Evolutionary conservation across 2,888 invertebrate genomes (phyloP), one percentile per base, ranked within the genome.

Genomic region (Rhimphoctona megacephalus): DNA sequence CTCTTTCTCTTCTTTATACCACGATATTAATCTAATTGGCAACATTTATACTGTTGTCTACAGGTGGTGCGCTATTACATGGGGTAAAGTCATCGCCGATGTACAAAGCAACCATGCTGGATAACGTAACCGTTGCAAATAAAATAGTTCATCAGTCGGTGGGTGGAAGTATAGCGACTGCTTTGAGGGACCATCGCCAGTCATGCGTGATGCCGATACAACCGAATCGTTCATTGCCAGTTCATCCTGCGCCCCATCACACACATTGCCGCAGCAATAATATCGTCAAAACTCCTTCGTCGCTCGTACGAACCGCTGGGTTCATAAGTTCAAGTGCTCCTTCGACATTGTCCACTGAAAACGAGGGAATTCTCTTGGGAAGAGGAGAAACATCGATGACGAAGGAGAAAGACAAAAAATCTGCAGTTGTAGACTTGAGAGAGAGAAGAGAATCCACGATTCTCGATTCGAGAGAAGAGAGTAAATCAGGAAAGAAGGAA

Each of bases 221-320:
- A 79, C 93, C 93, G 25, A 94, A 94, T 89, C 92, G 90, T 30
- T 92, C 92, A 11, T 86, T 94, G 43, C 94, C 94, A 2, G 89
- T 94, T 11, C 90, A 90, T n/a, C 94, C 94, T 19, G 91, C 91
- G 17, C 94, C 93, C 0, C 91, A 87, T 49, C 91, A 88, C 46
- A 88, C 79, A 1, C 90, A 87, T 33, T 87, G 70, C 8, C 81
- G 88, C 36, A 22, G 43, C 25, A 64, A 74, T 0, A 73, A 61
- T 7, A 84, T 80, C 39, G 78, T 49, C 49, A 30, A 54, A 39
- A 57, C 39, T 33, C 9, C 46, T 7, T n/a, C 64, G 49, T 54
- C 81, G 19, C 46, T 81, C 43, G 66, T 17, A 22, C 78, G 72
- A 66, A 72, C 61, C 6, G 43, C 74, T 7, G 73, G 36, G n/a